Evolutionary conservation across 2,888 invertebrate species (phyloP).

Genomic region (Agrochola litura): DNA sequence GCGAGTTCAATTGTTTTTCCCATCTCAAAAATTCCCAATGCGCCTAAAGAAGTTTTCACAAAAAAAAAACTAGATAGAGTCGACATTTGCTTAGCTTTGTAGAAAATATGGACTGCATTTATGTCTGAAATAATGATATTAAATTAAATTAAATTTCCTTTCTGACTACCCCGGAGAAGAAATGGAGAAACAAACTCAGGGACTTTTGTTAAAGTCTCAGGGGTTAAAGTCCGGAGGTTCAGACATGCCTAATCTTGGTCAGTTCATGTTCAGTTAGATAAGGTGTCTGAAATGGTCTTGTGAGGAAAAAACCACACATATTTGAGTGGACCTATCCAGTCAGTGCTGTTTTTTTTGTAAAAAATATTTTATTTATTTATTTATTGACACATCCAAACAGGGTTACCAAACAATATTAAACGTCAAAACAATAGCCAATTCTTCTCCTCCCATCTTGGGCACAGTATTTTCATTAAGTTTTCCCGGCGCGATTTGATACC

Average conservation of each 20-base stretch:
- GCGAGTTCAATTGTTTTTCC: too few relatives aligned
- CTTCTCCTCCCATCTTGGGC: slow-evolving; percentile 63
- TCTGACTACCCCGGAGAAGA: not conserved
- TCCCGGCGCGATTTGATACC: slow-evolving; percentile 83
- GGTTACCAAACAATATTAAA: slow-evolving; percentile 30
- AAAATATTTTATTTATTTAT: not conserved
- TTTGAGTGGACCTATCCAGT: not conserved
- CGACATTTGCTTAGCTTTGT: too few relatives aligned
- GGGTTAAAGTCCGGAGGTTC: too few relatives aligned
- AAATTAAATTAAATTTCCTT: not conserved
- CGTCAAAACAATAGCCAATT: slow-evolving; percentile 59
- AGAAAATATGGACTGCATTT: too few relatives aligned
- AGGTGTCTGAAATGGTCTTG: not conserved
- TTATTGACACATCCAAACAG: not conserved
- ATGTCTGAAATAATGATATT: too few relatives aligned
- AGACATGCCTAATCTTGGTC: not conserved
- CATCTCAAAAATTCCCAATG: too few relatives aligned
- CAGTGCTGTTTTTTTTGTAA: not conserved
- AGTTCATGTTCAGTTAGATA: not conserved
- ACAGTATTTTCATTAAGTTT: slow-evolving; percentile 88
- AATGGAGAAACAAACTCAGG: not conserved
- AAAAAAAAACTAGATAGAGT: too few relatives aligned
- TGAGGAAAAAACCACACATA: not conserved
- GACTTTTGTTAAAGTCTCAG: not conserved
- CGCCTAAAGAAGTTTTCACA: too few relatives aligned